A percentile compares a stretch with the other conserved stretches of the same genome.
These are phyloP conservation scores for Sebastes hopkinsi DNA, from an alignment of 2,797 vertebrate genomes.

Conservation along the genomic window DNA sequence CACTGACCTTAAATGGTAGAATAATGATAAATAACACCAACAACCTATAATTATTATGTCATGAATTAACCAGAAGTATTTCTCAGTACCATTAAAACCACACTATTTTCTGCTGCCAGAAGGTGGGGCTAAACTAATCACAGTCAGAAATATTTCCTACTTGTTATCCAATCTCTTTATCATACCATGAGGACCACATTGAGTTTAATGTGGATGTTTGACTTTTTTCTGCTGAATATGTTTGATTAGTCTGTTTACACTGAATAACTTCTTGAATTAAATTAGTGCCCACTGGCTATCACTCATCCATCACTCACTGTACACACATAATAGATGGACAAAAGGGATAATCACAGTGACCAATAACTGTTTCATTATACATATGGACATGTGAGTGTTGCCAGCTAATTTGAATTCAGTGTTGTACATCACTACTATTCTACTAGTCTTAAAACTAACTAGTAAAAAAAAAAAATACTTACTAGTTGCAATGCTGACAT, in stretches of 20 bases:
- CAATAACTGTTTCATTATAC: not conserved
- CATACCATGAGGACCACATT: not conserved
- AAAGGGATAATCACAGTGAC: not conserved
- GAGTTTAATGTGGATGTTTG: not conserved
- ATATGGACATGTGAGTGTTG: not conserved
- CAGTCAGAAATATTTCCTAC: not conserved
- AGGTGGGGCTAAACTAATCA: not conserved
- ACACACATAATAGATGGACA: not conserved
- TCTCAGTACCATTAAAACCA: not conserved
- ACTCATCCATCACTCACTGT: not conserved
- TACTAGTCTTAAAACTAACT: fast-evolving
- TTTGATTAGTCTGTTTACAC: not conserved
- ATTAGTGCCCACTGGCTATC: not conserved
- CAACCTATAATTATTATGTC: not conserved
- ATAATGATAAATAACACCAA: not conserved
- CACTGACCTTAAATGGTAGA: not conserved
- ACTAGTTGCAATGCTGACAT: constrained; percentile 17
- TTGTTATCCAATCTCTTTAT: not conserved
- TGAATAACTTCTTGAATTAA: not conserved
- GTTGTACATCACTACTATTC: not conserved
- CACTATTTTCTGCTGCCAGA: not conserved
- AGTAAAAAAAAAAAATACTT: not conserved
- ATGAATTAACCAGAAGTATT: not conserved
- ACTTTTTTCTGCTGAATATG: not conserved
- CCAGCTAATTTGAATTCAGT: not conserved